Base-by-base conservation (phyloP, 2,888 invertebrate genomes). In the Tenthredo distinguenda region DNA sequence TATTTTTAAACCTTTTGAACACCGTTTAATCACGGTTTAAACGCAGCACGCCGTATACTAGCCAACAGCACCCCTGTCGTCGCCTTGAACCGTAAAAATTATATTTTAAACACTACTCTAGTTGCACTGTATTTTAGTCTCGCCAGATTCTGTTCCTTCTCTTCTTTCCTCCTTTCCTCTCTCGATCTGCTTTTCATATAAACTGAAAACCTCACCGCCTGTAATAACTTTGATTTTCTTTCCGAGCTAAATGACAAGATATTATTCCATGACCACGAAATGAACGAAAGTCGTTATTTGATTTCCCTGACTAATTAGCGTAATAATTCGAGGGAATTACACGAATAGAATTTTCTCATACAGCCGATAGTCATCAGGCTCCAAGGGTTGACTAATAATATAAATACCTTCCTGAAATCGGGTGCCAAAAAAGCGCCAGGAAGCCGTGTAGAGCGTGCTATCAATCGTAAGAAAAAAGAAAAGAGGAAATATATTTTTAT, bases 81-180 rank as follows among this genome's bases (percentile, higher is more conserved):
- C 81, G 81, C 81, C 40, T 81, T 40, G 12, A 40, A 50, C 21
- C 58, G 81, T 81, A 37, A 81, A 81, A 81, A 81, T 62, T 81
- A 62, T 81, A 81, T 81, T 81, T 81, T 21, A 81, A 81, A 81
- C 81, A 62, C 62, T 81, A 62, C 81, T 81, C 40, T 62, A 50
- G 81, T 81, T 62, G 34, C 81, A 62, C 40, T 40, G 62, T 81
- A 62, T 81, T 81, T 37, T 62, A n/a, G 81, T 81, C 40, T 31
- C 34, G n/a, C n/a, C 37, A 81, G 62, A 62, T 81, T 55, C n/a
- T n/a, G 55, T 55, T 55, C 6, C n/a, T 55, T 1, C n/a, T n/a
- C n/a, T 55, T 55, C 0, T 55, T n/a, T 50, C 1, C n/a, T 81
- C n/a, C 12, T 37, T 34, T 37, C 4, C 37, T 21, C 34, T 34